Conservation (phyloP, 2,797 vertebrate genomes). For the Poecilia velifera region DNA sequence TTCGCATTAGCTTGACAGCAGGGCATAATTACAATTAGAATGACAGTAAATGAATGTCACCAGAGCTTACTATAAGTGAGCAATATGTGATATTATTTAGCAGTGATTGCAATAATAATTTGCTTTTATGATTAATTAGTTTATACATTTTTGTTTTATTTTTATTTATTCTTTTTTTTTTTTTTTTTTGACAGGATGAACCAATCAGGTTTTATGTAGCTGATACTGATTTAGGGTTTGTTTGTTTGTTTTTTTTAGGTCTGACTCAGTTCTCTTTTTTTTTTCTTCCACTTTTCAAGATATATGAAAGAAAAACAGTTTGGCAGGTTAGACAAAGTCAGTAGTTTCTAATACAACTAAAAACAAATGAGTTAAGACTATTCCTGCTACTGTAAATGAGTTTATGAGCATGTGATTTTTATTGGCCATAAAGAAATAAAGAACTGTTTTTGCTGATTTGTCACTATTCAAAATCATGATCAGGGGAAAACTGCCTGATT, state of each 20-base stretch:
- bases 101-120: neutral
- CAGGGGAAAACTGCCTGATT: neutral
- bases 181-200: neutral
- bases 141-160: neutral
- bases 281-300: neutral
- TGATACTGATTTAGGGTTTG: neutral
- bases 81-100: neutral
- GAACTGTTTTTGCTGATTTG: neutral
- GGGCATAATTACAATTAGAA: neutral
- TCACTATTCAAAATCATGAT: neutral
- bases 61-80: neutral
- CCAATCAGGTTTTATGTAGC: neutral
- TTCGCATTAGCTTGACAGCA: neutral
- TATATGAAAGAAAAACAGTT: neutral
- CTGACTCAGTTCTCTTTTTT: neutral
- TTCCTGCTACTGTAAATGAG: neutral
- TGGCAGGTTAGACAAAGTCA: neutral
- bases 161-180: neutral
- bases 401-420: neutral
- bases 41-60: neutral
- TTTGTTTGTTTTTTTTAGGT: neutral
- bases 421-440: neutral
- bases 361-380: neutral
- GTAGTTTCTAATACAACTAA: neutral
- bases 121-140: neutral